Percentiles rank a stretch among this genome's conserved stretches.
Evolutionary conservation across 2,888 invertebrate species (phyloP).

Genomic region (Oscheius sp.): DNA sequence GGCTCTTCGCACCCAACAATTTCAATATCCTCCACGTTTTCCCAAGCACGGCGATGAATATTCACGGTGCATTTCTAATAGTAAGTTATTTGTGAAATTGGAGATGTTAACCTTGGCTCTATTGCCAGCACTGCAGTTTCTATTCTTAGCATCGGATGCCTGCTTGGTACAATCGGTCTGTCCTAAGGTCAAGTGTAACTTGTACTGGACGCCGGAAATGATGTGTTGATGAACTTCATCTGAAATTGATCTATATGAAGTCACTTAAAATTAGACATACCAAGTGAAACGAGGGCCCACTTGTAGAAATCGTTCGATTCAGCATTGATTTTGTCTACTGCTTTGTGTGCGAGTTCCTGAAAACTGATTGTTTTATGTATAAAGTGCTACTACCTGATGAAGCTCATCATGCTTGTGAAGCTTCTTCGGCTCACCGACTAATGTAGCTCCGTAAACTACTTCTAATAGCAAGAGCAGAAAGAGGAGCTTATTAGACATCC

Average conservation of each 20-base stretch:
- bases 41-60: constrained; percentile 44
- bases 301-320: constrained; percentile 60
- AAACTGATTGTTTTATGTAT: background rate
- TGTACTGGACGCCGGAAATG: constrained; percentile 60
- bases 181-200: constrained; percentile 54
- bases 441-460: background rate
- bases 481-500: constrained; percentile 15
- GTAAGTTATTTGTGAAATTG: background rate
- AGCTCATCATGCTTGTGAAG: constrained; percentile 21
- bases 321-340: constrained; percentile 55
- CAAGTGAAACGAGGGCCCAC: constrained; percentile 45
- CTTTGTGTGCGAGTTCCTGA: constrained; percentile 55
- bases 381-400: constrained; percentile 1
- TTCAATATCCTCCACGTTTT: constrained; percentile 46
- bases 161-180: constrained; percentile 61
- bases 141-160: background rate
- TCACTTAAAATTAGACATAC: background rate
- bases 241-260: constrained; percentile 1
- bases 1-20: constrained; percentile 42
- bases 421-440: constrained; percentile 4
- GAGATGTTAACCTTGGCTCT: constrained; percentile 1
- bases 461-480: constrained; percentile 9
- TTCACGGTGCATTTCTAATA: constrained; percentile 47
- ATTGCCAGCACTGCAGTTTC: constrained; percentile 9
- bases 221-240: constrained; percentile 39